phyloP scores from a whole-genome alignment of 2,113 vertebrate genomes.

The Spea bombifrons region DNA sequence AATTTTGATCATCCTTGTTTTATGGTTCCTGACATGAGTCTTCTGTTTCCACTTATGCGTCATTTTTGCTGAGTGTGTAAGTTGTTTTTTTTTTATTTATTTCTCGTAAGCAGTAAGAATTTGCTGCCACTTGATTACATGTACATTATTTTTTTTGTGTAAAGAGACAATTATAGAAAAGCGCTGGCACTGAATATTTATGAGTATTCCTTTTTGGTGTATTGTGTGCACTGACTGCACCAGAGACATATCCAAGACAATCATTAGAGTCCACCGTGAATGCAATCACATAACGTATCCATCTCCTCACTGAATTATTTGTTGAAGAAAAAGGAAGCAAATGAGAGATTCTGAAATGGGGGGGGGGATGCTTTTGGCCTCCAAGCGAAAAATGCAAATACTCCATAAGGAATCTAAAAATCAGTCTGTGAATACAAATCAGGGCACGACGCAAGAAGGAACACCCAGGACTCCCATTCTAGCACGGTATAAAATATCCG shows the following conservation, averaged over 20 bases:
- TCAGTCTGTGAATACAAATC: constrained; percentile 34
- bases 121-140: constrained; percentile 9
- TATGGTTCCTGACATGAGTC: background rate
- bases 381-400: constrained; percentile 33
- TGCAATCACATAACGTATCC: constrained; percentile 1
- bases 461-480: background rate
- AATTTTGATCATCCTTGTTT: too few relatives aligned
- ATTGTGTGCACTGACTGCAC: background rate
- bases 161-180: constrained; percentile 10
- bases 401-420: constrained; percentile 23
- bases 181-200: background rate
- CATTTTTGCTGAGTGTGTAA: constrained; percentile 1
- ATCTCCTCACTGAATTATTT: constrained; percentile 16
- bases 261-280: background rate
- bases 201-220: background rate
- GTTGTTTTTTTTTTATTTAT: background rate
- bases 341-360: constrained; percentile 20
- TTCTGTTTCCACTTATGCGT: background rate
- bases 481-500: background rate
- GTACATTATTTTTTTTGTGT: background rate
- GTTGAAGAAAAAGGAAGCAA: constrained; percentile 14
- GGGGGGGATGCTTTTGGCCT: constrained; percentile 20
- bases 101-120: background rate
- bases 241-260: background rate
- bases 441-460: constrained; percentile 19